Evolutionary conservation across 2,888 invertebrate species (phyloP), one percentile per base, ranked within the genome.

Genomic region (Tipula lateralis): DNA sequence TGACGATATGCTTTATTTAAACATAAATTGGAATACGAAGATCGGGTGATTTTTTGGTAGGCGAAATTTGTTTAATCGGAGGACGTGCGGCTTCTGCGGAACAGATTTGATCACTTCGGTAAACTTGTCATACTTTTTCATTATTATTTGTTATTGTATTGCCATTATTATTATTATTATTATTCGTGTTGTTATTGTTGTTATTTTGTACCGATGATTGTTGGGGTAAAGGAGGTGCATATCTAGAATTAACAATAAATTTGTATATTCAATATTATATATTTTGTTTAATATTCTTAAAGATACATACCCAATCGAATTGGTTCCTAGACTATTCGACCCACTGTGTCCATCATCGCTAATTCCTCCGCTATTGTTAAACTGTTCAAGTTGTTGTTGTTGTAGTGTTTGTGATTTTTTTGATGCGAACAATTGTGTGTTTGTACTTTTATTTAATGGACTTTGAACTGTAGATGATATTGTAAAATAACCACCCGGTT

Each of bases 401-500:
- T 39, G 84, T 84, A 1, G 82, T 84, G 90, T 16, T 90, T 90
- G 86, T 66, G 66, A 66, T 32, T 82, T 82, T 32, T 29, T 30
- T 30, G 82, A 30, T 82, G 82, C 5, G 16, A 30, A 82, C 16
- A 82, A 30, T 82, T 90, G 90, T 83, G 89, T 88, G 84, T 89
- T 89, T 85, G 89, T 88, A 83, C 85, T 85, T 36, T 86, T 86
- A 30, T 84, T 84, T 85, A 89, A 89, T 84, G 91, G 90, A 85
- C 89, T 90, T 87, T 90, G 90, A 86, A 90, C 90, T 19, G 92
- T 91, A 84, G 92, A 91, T 16, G 89, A 88, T 84, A 93, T 91
- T 84, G 93, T 94, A 90, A 96, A 96, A 90, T 96, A 96, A 1
- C 96, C 94, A 24, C 96, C 96, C 0, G 94, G 93, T 87, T 95